A percentile compares a stretch with the other conserved stretches of the same genome.
These are phyloP conservation scores for Euwallacea fornicatus DNA, from an alignment of 1,140 invertebrate genomes.

Conservation along the genomic window DNA sequence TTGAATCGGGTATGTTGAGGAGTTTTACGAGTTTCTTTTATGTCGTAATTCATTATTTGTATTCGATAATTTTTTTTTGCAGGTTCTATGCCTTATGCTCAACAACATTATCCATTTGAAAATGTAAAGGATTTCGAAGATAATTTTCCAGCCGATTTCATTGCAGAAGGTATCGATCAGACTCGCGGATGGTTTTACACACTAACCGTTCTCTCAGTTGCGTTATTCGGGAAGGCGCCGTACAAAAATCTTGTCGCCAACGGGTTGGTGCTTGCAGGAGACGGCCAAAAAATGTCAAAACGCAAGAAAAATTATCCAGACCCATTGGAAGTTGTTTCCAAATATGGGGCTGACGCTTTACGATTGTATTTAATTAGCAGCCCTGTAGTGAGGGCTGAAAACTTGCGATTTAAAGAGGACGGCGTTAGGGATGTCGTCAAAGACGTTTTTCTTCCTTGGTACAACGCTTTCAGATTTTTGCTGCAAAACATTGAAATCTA, in stretches of 20 bases:
- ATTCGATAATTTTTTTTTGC: slow-evolving; percentile 8
- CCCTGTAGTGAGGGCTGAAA: slow-evolving; percentile 96
- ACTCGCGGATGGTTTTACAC: slow-evolving; percentile 98
- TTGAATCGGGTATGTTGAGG: slow-evolving; percentile 76
- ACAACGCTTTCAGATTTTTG: slow-evolving; percentile 96
- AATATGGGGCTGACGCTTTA: slow-evolving; percentile 97
- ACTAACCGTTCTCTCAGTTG: slow-evolving; percentile 91
- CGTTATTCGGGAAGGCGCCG: slow-evolving; percentile 94
- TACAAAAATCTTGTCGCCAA: slow-evolving; percentile 98
- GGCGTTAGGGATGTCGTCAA: slow-evolving; percentile 94
- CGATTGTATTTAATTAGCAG: slow-evolving; percentile 97
- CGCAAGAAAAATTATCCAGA: slow-evolving; percentile 99
- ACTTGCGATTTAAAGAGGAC: slow-evolving; percentile 95
- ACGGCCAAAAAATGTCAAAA: slow-evolving; percentile 99
- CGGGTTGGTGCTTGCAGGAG: slow-evolving; percentile 91
- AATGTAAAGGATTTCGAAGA: slow-evolving; percentile 89
- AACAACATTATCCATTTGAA: slow-evolving; percentile 96
- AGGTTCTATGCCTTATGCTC: slow-evolving; percentile 97
- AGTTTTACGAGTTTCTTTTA: neutral
- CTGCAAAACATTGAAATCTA: slow-evolving; percentile 89
- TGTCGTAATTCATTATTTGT: neutral
- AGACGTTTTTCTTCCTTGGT: slow-evolving; percentile 98
- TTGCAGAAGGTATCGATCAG: slow-evolving; percentile 99
- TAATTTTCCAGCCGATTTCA: slow-evolving; percentile 98
- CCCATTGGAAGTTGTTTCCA: slow-evolving; percentile 86